Evolutionary conservation across 2,113 vertebrate species (phyloP).

Genomic region (Pao palembangensis): DNA sequence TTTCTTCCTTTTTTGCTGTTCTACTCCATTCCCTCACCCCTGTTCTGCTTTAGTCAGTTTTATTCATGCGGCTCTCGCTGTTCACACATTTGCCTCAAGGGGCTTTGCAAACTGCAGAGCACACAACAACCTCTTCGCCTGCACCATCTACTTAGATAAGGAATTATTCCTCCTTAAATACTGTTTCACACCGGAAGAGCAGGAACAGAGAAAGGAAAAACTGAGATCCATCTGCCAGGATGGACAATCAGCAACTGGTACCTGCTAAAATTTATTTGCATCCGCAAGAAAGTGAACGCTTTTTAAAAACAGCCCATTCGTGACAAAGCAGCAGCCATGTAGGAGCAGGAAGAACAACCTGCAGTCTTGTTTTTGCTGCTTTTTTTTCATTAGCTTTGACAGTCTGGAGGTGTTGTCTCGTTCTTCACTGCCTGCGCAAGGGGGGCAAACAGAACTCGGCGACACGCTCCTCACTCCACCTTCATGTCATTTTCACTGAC

Average conservation of each 20-base stretch:
- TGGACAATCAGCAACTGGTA: background rate
- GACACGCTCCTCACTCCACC: background rate
- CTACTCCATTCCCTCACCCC: conserved; percentile 1
- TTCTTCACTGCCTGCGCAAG: background rate
- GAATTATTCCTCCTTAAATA: background rate
- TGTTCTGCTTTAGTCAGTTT: background rate
- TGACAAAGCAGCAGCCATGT: background rate
- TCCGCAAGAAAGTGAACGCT: background rate
- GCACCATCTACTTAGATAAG: background rate
- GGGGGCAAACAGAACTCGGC: background rate
- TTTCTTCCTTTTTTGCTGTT: conserved; percentile 1
- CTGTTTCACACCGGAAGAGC: background rate
- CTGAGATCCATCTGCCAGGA: background rate
- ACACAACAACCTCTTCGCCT: background rate
- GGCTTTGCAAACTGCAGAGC: background rate
- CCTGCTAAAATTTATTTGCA: background rate
- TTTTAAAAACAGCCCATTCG: background rate
- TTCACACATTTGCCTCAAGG: background rate
- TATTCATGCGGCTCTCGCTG: background rate
- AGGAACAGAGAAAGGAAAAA: too few relatives aligned
- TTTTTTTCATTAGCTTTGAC: too few relatives aligned
- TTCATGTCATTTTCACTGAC: conserved; percentile 2
- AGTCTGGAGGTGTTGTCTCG: too few relatives aligned
- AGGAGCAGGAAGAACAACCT: background rate
- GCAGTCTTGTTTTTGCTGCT: background rate